Evolutionary conservation across 2,797 vertebrate genomes (phyloP).

Genomic region (Adelosebastes latens): DNA sequence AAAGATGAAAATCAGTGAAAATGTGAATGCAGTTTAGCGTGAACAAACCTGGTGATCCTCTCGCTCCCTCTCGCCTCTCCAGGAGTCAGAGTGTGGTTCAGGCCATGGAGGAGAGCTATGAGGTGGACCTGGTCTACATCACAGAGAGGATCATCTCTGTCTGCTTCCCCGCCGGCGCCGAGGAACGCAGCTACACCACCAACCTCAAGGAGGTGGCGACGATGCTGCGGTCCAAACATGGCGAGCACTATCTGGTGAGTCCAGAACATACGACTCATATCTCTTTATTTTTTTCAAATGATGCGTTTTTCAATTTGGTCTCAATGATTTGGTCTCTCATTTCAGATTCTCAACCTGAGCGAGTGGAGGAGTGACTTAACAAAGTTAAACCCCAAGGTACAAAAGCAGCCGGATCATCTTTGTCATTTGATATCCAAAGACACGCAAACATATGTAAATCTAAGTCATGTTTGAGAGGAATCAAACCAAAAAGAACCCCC

Average conservation of each 20-base stretch:
- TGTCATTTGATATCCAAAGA: not conserved
- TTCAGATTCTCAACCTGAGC: conserved; percentile 94
- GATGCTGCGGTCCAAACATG: conserved; percentile 97
- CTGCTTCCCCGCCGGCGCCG: conserved; percentile 86
- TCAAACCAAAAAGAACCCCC: not conserved
- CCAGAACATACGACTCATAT: not conserved
- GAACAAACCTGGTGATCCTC: not conserved
- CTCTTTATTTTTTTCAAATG: not conserved
- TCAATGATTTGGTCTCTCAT: conserved; percentile 3
- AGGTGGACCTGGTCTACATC: conserved; percentile 96
- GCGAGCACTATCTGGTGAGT: conserved; percentile 89
- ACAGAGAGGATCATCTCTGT: conserved; percentile 96
- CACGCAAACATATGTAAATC: not conserved
- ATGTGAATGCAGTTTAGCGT: not conserved
- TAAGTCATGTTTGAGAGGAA: not conserved
- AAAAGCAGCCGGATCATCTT: not conserved
- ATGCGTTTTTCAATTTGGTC: not conserved
- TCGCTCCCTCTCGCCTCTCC: not conserved
- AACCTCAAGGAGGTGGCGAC: conserved; percentile 94
- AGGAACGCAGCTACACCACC: conserved; percentile 89
- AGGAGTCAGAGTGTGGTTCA: conserved; percentile 83
- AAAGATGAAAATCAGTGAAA: conserved; percentile 1
- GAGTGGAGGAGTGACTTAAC: conserved; percentile 89
- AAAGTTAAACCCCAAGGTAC: conserved; percentile 91
- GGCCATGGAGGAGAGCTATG: conserved; percentile 92